Evolutionary conservation across 2,113 vertebrate species (phyloP).

Genomic region (Dipodomys ordii): DNA sequence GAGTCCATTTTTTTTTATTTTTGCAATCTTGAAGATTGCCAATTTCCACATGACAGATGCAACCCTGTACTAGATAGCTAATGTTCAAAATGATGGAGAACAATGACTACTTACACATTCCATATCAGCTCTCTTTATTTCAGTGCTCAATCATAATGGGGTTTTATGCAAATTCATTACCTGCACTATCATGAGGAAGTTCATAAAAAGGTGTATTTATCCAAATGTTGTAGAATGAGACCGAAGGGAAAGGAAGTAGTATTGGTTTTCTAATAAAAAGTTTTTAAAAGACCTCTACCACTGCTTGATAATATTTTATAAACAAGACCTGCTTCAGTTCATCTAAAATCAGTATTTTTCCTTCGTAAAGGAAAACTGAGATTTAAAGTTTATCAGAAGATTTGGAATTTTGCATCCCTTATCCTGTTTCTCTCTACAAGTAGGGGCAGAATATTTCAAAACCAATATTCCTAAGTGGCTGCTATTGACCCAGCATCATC

Average conservation of each 20-base stretch:
- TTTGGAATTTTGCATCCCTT: not conserved
- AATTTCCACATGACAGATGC: not conserved
- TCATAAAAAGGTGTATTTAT: not conserved
- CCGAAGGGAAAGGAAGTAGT: not conserved
- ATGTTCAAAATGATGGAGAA: not conserved
- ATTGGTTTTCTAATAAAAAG: slow-evolving; percentile 35
- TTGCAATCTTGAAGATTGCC: slow-evolving; percentile 7
- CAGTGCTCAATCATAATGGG: not conserved
- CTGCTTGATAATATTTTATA: slow-evolving; percentile 32
- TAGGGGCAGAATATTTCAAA: not conserved
- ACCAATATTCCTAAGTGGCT: not conserved
- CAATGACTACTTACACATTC: not conserved
- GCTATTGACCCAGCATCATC: not conserved
- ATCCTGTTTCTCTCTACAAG: not conserved
- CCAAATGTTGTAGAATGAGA: not conserved
- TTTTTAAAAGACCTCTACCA: not conserved
- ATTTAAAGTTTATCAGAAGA: slow-evolving; percentile 20
- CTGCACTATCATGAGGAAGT: not conserved
- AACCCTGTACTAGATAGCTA: not conserved
- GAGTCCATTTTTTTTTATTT: slow-evolving; percentile 13
- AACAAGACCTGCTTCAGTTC: slow-evolving; percentile 45
- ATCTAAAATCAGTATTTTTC: slow-evolving; percentile 21
- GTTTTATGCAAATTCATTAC: not conserved
- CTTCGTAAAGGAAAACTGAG: slow-evolving; percentile 3
- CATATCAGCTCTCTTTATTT: not conserved